Evolutionary conservation across 2,113 vertebrate species (phyloP), one percentile per base, ranked within the genome.

Genomic region (Rhinoderma darwinii): DNA sequence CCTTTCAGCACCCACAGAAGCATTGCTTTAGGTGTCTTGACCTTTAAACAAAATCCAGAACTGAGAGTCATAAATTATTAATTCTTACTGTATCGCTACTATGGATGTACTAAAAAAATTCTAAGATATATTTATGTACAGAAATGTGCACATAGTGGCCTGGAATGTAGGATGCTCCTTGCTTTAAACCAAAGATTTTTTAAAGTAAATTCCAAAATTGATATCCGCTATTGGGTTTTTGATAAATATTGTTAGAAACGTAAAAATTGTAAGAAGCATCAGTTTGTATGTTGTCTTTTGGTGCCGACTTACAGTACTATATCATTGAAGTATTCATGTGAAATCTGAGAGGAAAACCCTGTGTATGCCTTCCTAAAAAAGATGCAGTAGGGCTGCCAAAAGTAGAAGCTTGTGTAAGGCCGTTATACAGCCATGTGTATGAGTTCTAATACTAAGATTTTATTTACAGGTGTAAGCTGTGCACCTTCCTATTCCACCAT

Each of bases 41-140:
- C 56, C 56, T 82, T 82, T 82, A 30, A 82, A 82, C 59, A 82
- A 63, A 82, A 82, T 61, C 37, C 27, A 66, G 79, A n/a, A 56
- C 1, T n/a, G 22, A n/a, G 22, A 82, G 56, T 41, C 41, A 82
- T 82, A 82, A 63, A 63, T 82, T n/a, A 82, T 66, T 82, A 63
- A 82, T 56, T 79, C 44, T 80, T 61, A 43, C 2, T 30, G 79
- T 44, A 56, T 82, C 41, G 12, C 63, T 63, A 82, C 79, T 39
- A 82, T 12, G 39, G 35, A 27, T 2, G n/a, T 18, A 2, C 14
- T 41, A 63, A 63, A 6, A 44, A 43, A 63, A 30, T 17, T 43
- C 27, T 14, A 25, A 17, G 12, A 4, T 43, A 39, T 43, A 44
- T 56, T 37, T 81, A 39, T 61, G 14, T 18, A 47, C 30, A 35